These are phyloP conservation scores for Tinea pellionella DNA, from an alignment of 2,888 invertebrate genomes.

Conservation along the genomic window DNA sequence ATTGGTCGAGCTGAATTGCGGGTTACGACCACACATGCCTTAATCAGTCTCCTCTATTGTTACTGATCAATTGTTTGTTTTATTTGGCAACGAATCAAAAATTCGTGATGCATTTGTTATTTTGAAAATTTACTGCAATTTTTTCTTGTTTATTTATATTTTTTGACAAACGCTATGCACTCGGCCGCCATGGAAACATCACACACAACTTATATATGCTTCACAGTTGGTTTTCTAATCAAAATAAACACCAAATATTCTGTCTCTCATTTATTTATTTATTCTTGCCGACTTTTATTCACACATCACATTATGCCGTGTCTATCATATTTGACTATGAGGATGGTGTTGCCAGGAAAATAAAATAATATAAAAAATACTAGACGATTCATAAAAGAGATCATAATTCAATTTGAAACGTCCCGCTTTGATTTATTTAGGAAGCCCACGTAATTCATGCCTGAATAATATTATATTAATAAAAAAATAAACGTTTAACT, in stretches of 20 bases:
- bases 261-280: too few relatives aligned
- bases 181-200: too few relatives aligned
- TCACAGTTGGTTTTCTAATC: background rate
- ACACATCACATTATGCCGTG: too few relatives aligned
- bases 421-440: background rate
- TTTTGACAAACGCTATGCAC: too few relatives aligned
- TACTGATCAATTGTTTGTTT: background rate
- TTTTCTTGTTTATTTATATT: too few relatives aligned
- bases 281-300: too few relatives aligned
- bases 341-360: too few relatives aligned
- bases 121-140: too few relatives aligned
- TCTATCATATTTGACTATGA: too few relatives aligned
- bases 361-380: background rate
- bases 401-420: background rate
- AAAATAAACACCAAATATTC: background rate
- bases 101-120: background rate
- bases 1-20: background rate
- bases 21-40: background rate
- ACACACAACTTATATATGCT: too few relatives aligned
- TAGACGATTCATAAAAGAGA: background rate
- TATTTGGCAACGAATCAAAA: background rate
- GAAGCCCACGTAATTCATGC: background rate
- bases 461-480: background rate
- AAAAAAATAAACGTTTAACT: background rate
- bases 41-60: background rate